phyloP scores from a whole-genome alignment of 37 sponge, comb jelly and placozoan species.

The Cliona cf. orientalis region DNA sequence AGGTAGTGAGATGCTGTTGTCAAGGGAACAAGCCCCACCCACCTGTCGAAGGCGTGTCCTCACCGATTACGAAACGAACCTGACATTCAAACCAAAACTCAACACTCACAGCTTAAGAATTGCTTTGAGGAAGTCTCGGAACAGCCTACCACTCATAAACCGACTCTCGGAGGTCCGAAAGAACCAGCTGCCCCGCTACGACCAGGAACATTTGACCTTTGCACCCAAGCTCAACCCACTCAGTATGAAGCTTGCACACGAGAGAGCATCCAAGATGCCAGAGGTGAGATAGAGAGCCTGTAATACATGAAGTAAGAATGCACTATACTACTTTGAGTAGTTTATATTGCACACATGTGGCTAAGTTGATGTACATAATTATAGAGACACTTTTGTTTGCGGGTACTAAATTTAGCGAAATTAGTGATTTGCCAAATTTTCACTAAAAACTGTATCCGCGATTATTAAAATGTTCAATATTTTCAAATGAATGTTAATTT shows the following conservation, averaged over 20 bases:
- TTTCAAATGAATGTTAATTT: background rate
- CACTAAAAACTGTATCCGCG: too few species aligned
- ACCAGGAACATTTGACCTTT: conserved; percentile 46
- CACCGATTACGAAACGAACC: conserved; percentile 39
- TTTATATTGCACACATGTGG: background rate
- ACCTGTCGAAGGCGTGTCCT: conserved; percentile 18
- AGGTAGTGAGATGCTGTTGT: too few species aligned
- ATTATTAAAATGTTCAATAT: background rate
- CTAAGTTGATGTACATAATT: background rate
- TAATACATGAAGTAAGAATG: background rate
- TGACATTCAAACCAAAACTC: conserved; percentile 63
- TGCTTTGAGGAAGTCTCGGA: conserved; percentile 3
- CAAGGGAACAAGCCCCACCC: background rate
- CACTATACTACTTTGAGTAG: too few species aligned
- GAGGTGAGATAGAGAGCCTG: conserved; percentile 22
- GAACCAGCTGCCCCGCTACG: background rate
- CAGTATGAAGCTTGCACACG: conserved; percentile 61
- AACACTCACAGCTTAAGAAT: conserved; percentile 54
- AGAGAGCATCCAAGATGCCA: conserved; percentile 33
- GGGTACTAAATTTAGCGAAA: too few species aligned
- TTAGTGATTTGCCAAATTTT: too few species aligned
- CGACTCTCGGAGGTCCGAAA: conserved; percentile 22
- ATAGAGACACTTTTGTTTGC: too few species aligned
- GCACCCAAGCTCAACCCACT: conserved; percentile 65
- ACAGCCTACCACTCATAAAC: conserved; percentile 14